Evolutionary conservation across 2,797 vertebrate genomes (phyloP), one percentile per base, ranked within the genome.

Genomic region (Bradypodion pumilum): DNA sequence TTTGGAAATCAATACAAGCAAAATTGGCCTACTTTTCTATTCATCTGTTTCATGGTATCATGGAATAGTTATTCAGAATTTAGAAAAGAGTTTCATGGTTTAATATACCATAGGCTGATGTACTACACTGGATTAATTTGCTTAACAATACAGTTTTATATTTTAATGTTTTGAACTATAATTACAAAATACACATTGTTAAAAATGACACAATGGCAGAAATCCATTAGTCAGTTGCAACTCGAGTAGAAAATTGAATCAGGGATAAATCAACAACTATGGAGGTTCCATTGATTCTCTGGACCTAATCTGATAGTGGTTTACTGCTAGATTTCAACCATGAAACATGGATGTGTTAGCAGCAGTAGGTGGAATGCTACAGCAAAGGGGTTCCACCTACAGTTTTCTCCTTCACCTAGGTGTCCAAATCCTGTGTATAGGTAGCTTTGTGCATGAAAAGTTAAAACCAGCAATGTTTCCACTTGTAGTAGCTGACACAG

Each of bases 11-110:
- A 79, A 32, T 74, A 73, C 80, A 91, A 90, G 44, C 76, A 79
- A 91, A 89, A 90, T 76, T 78, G 42, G 29, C 80, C 7, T 8
- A 7, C 75, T 92, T 89, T 85, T 83, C 78, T 88, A 25, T 91
- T 88, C 27, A 87, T 85, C 66, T 0, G 0, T 80, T 82, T 91
- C 82, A 46, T 70, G 82, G 77, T 74, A 76, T 3, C 12, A 49
- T 52, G 32, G 46, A 75, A 12, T 7, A 1, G 78, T 65, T 74
- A 42, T 16, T 80, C 87, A 84, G 68, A 75, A 68, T 89, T 62
- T 13, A 13, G 68, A 40, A 72, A 16, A 70, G 63, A 46, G 32
- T 29, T n/a, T 49, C 21, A 32, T 29, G 32, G 10, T 2, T 37
- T 63, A 76, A 23, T 69, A 35, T 46, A 9, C 82, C 78, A 86